These are phyloP conservation scores for Raja brachyura DNA, from an alignment of 2,113 vertebrate species.

Conservation along the genomic window DNA sequence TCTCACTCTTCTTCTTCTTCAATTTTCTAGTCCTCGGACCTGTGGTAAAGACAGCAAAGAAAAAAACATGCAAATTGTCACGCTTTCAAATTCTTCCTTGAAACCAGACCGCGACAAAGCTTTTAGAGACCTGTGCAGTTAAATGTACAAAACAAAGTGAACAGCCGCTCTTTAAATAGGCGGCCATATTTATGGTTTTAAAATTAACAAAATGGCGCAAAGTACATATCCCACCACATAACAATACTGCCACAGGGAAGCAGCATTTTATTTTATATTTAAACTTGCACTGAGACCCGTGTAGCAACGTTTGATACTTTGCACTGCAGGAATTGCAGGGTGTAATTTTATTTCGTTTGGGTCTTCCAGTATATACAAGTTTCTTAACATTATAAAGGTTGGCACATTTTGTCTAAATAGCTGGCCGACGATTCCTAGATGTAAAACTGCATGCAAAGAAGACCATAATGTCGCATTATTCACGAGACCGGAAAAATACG, in stretches of 20 bases:
- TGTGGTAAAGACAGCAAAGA: slow-evolving; percentile 49
- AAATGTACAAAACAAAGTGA: neutral
- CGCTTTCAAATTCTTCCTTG: neutral
- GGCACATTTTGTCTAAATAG: neutral
- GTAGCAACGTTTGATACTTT: neutral
- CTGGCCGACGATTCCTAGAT: neutral
- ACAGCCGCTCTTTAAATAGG: neutral
- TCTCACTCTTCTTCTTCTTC: slow-evolving; percentile 89
- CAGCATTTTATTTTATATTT: neutral
- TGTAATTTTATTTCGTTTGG: neutral
- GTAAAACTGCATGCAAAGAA: neutral
- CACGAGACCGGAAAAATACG: too few relatives aligned
- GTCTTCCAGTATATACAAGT: neutral
- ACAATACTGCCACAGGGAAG: neutral
- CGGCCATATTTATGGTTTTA: slow-evolving; percentile 24
- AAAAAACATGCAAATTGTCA: neutral
- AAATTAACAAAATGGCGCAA: slow-evolving; percentile 39
- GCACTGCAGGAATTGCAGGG: neutral
- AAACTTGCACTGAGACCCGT: neutral
- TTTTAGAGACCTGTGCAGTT: neutral
- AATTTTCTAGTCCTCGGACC: slow-evolving; percentile 95
- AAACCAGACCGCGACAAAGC: neutral
- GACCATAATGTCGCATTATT: neutral
- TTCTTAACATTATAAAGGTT: slow-evolving; percentile 15
- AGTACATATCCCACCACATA: slow-evolving; percentile 24